These are phyloP conservation scores for Danaus melanippus DNA, from an alignment of 1,140 invertebrate species.

Conservation along the genomic window DNA sequence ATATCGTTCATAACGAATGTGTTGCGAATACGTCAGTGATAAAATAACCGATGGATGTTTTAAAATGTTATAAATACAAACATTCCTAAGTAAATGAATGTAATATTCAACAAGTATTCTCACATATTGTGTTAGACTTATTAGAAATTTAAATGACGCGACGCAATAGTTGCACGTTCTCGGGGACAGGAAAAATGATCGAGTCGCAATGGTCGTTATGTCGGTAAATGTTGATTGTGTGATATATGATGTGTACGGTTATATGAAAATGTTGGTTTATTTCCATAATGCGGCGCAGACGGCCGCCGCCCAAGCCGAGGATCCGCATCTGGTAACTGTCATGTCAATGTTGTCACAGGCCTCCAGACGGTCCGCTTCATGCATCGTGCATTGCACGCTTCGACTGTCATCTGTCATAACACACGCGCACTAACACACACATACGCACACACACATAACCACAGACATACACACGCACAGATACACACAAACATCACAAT, in stretches of 20 bases:
- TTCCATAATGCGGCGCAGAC: slow-evolving; percentile 74
- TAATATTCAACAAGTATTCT: slow-evolving; percentile 7
- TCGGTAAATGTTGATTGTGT: slow-evolving; percentile 3
- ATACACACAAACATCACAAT: slow-evolving; percentile 7
- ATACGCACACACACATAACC: neutral
- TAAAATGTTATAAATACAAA: no score
- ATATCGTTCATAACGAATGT: no score
- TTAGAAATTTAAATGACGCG: slow-evolving; percentile 18
- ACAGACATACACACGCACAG: neutral
- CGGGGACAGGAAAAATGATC: slow-evolving; percentile 13
- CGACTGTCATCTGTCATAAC: slow-evolving; percentile 31
- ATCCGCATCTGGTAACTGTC: slow-evolving; percentile 89
- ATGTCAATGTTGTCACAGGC: slow-evolving; percentile 60
- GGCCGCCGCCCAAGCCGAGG: slow-evolving; percentile 89
- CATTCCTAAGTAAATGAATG: no score
- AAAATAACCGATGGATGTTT: no score
- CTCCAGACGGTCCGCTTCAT: slow-evolving; percentile 65
- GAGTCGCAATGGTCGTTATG: slow-evolving; percentile 9
- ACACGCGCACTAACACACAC: neutral
- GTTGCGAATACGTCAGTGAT: no score
- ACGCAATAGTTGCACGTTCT: slow-evolving; percentile 9
- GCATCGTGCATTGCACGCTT: slow-evolving; percentile 67
- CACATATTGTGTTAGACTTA: slow-evolving; percentile 12
- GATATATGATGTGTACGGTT: slow-evolving; percentile 6
- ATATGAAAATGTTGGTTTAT: slow-evolving; percentile 51